These are phyloP conservation scores for Zonitis immaculata DNA, from an alignment of 2,888 invertebrate genomes.

Conservation along the genomic window DNA sequence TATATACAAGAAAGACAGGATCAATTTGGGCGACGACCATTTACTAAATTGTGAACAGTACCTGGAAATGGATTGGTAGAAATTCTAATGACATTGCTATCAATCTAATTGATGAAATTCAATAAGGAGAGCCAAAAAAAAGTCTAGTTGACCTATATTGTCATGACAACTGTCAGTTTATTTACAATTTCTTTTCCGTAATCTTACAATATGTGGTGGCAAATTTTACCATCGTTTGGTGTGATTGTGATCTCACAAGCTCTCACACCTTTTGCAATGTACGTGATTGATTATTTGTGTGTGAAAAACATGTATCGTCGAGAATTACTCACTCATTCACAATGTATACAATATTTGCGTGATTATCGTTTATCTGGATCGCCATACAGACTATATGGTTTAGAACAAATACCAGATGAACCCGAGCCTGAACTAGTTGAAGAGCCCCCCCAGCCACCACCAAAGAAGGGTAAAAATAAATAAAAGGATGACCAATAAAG, in stretches of 20 bases:
- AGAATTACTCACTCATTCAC: not conserved
- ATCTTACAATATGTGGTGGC: not conserved
- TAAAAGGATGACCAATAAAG: no score
- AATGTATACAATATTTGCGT: not conserved
- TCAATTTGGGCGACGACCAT: not conserved
- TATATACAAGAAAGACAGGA: not conserved
- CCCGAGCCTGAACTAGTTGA: not conserved
- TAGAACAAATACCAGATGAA: not conserved
- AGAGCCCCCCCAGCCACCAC: no score
- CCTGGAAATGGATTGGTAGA: not conserved
- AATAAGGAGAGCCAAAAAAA: not conserved
- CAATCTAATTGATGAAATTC: not conserved
- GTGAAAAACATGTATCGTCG: not conserved
- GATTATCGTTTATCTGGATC: not conserved
- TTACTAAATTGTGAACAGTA: not conserved
- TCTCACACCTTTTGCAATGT: not conserved
- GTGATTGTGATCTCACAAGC: no score
- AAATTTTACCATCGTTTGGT: not conserved
- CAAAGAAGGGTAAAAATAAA: no score
- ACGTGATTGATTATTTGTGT: no score
- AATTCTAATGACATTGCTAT: conserved; percentile 1
- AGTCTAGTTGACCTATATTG: not conserved
- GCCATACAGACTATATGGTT: not conserved
- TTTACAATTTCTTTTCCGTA: not conserved
- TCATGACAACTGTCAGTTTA: not conserved